Conservation (phyloP, 2,888 invertebrate species). For the Sphaeridia pumilis region DNA sequence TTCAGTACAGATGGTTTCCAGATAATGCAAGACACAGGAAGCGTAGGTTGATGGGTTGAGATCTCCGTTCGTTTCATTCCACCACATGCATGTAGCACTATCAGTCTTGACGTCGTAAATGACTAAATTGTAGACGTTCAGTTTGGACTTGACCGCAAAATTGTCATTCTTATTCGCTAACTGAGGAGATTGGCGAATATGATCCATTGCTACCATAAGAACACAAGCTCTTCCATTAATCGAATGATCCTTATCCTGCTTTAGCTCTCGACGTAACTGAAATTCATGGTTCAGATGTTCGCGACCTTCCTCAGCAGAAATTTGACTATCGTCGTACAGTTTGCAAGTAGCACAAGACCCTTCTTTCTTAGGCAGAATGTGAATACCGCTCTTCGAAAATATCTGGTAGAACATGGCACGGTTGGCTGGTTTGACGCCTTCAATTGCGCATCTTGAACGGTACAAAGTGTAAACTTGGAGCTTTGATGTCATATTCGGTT, state of each 20-base stretch:
- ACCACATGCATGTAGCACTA: slow-evolving; percentile 1
- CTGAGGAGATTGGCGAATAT: neutral
- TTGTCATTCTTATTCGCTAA: neutral
- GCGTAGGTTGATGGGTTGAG: neutral
- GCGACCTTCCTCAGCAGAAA: neutral
- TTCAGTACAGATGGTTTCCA: neutral
- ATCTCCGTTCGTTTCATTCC: slow-evolving; percentile 1
- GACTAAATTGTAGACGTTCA: neutral
- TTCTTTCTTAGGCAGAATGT: neutral
- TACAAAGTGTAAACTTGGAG: neutral
- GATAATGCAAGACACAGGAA: neutral
- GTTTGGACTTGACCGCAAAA: neutral
- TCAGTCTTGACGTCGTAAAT: neutral
- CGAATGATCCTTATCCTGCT: neutral
- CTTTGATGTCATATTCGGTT: neutral
- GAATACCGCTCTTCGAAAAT: neutral
- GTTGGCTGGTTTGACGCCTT: neutral
- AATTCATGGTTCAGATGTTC: neutral
- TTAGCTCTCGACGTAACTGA: neutral
- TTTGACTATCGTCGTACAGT: neutral
- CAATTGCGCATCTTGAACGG: neutral
- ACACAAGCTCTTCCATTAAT: neutral
- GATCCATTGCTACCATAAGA: neutral
- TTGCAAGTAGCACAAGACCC: neutral
- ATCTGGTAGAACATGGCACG: neutral